Evolutionary conservation across 1,140 invertebrate species (phyloP).

Genomic region (Drosophila pectinifera): DNA sequence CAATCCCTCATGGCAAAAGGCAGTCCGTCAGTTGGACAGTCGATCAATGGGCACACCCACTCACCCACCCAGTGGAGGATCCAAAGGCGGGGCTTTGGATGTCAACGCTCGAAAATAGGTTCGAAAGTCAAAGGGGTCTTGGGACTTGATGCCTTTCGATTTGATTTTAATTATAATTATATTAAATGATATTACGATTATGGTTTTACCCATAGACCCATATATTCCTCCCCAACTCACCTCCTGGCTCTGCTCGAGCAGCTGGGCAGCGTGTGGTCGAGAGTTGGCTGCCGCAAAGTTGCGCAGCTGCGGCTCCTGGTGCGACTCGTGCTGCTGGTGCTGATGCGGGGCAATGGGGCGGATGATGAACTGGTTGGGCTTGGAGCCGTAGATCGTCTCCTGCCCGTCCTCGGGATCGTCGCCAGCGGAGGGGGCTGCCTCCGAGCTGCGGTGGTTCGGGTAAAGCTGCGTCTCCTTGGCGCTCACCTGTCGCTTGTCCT

Average conservation of each 20-base stretch:
- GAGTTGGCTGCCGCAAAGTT: conserved; percentile 73
- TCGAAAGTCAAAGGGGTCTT: background rate
- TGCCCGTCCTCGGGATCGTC: conserved; percentile 81
- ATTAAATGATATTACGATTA: background rate
- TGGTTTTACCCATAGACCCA: background rate
- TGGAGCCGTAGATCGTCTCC: conserved; percentile 79
- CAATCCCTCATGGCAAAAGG: conserved; percentile 7
- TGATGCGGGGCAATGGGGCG: conserved; percentile 77
- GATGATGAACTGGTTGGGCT: conserved; percentile 82
- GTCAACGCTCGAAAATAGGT: background rate
- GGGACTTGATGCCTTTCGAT: background rate
- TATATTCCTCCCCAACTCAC: conserved; percentile 44
- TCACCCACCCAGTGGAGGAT: conserved; percentile 14
- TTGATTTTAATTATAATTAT: background rate
- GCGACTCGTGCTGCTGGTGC: conserved; percentile 74
- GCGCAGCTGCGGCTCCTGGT: conserved; percentile 77
- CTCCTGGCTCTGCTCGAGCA: conserved; percentile 82
- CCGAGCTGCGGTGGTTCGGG: conserved; percentile 72
- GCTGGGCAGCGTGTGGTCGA: conserved; percentile 74
- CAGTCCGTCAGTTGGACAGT: conserved; percentile 37
- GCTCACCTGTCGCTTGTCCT: conserved; percentile 80
- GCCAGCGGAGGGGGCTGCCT: conserved; percentile 10
- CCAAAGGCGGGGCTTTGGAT: background rate
- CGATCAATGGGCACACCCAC: conserved; percentile 25
- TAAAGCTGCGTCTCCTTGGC: conserved; percentile 74